Base-by-base conservation (phyloP, 1,140 invertebrate species). In the Pachyrhynchus sulphureomaculatus region DNA sequence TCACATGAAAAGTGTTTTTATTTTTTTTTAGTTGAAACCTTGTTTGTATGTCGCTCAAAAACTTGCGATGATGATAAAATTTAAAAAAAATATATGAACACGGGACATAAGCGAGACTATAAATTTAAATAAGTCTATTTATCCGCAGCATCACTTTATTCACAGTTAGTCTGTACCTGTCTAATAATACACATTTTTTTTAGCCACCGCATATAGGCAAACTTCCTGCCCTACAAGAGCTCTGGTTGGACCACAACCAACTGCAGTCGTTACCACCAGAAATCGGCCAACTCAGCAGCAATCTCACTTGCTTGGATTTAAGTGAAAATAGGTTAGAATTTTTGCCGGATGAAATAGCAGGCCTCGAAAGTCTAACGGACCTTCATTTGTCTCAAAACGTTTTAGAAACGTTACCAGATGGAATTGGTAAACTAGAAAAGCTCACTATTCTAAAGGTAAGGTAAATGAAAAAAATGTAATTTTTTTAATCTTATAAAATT, bases 231-330 rank as follows among this genome's bases (percentile, higher is more conserved):
- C 81, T 99, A 18, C 90, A 96, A 76, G 98, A 99, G 80, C 83
- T 99, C 36, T 99, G 96, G 94, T 78, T 99, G 45, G 98, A 99
- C 80, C 93, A 95, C 77, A 99, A 99, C 81, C 91, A 96, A 76
- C 80, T 99, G 51, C 89, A 91, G 72, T 88, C 90, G 69, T 81
- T 99, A 68, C 98, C 98, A 29, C 82, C 88, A 37, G 92, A 98
- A 83, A 91, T 99, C 47, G 95, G 96, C 10, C 84, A 92, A 61
- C 78, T 99, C 34, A n/a, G n/a, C 10, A 89, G 86, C 68, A 91
- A 91, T 58, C 79, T 99, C 34, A 85, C 89, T 15, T 98, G 95
- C 78, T 80, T 99, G 51, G 98, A 99, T 78, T 88, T 99, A 23
- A 96, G 94, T 33, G 96, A 98, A 83, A 99, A 88, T 75, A 87